Evolutionary conservation across 2,113 vertebrate species (phyloP), one percentile per base, ranked within the genome.

Genomic region (Oncorhynchus mykiss): DNA sequence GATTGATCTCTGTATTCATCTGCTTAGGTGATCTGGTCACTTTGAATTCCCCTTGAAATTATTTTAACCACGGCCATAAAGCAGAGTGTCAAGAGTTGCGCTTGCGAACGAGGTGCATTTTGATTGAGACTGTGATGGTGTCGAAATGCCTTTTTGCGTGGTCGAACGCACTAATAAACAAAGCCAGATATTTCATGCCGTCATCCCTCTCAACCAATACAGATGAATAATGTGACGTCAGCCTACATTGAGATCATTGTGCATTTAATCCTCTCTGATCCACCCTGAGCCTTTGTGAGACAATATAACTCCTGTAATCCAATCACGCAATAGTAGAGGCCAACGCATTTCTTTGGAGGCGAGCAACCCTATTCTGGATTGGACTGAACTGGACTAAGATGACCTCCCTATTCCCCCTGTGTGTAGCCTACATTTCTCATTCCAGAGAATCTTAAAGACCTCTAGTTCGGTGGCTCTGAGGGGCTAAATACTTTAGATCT

Each of bases 1-100:
- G 68, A 66, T 71, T 66, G 11, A 2, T 49, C 22, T 62, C 60
- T 22, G 66, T 49, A n/a, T 65, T 71, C 18, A 71, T 71, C 57
- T 76, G 39, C 27, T 64, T 64, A 18, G 25, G 60, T 71, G 29
- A 25, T 9, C 59, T 25, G 3, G 14, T 24, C 16, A 22, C 64
- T 20, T 59, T 14, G 29, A 18, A 25, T 67, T 13, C 5, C 13
- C 22, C 64, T 27, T 27, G 27, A 27, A 13, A 64, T 67, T 12
- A 18, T n/a, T 75, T 29, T 22, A 12, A 67, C 39, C 39, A n/a
- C 7, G 48, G 27, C 24, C 24, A 75, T 70, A 64, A 64, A 64
- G n/a, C 22, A 12, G 25, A 64, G 27, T 62, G 24, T 14, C 7
- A 11, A 11, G 18, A 25, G 24, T 13, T 48, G 20, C 70, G 75